Evolutionary conservation across 2,888 invertebrate genomes (phyloP).

Genomic region (Esperia sulphurella): DNA sequence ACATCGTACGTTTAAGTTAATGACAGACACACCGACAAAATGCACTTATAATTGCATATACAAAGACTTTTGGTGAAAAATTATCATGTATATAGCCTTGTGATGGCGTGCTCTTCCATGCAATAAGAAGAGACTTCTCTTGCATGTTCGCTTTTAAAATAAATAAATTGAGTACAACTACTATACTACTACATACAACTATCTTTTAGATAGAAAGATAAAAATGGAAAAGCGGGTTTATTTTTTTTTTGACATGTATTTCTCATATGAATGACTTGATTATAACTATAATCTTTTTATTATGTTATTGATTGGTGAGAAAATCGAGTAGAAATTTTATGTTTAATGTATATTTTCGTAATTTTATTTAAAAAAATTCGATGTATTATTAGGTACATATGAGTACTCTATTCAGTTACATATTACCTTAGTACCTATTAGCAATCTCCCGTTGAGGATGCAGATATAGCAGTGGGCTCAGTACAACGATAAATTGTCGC

Average conservation of each 20-base stretch:
- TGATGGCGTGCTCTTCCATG: slow-evolving; percentile 39
- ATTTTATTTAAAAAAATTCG: too few species aligned
- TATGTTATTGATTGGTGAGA: too few species aligned
- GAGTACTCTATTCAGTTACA: too few species aligned
- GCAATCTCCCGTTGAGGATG: slow-evolving; percentile 33
- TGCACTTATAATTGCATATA: slow-evolving; percentile 76
- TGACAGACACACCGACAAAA: slow-evolving; percentile 77
- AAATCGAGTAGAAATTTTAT: too few species aligned
- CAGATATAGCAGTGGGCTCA: slow-evolving; percentile 30
- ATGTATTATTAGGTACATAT: too few species aligned
- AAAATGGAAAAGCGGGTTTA: too few species aligned
- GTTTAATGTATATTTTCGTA: too few species aligned
- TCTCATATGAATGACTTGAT: too few species aligned
- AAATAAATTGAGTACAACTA: background rate
- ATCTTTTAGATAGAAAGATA: too few species aligned
- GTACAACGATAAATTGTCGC: slow-evolving; percentile 57
- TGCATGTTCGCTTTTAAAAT: background rate
- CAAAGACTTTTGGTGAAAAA: slow-evolving; percentile 76
- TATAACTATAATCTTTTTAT: too few species aligned
- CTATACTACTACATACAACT: too few species aligned
- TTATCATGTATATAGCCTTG: slow-evolving; percentile 61
- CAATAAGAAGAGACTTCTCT: background rate
- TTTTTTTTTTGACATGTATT: too few species aligned
- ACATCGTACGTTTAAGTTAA: slow-evolving; percentile 79
- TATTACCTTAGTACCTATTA: slow-evolving; percentile 21